A percentile compares a stretch with the other conserved stretches of the same genome.
Conservation (phyloP, 2,113 vertebrate species). For the Apodemus speciosus region DNA sequence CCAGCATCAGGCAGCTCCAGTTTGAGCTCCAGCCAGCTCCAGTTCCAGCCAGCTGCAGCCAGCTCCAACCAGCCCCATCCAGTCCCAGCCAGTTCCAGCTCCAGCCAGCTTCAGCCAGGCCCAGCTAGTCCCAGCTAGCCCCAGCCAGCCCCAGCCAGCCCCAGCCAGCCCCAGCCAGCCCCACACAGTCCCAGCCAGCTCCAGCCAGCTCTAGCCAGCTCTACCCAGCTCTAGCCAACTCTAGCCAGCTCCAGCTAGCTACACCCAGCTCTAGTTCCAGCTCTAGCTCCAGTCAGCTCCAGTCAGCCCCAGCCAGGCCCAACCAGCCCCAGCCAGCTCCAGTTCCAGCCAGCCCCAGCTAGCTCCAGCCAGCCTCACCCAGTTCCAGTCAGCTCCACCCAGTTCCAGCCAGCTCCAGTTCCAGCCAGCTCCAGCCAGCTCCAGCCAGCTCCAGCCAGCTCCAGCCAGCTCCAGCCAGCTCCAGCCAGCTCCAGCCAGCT, state of each 20-base stretch:
- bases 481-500: background rate
- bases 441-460: no score
- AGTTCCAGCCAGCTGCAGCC: no score
- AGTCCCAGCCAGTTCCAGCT: background rate
- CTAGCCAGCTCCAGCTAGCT: background rate
- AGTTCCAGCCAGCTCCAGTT: no score
- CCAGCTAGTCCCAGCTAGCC: background rate
- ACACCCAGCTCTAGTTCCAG: background rate
- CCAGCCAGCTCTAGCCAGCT: background rate
- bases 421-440: no score
- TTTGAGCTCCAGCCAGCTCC: background rate
- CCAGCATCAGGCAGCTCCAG: background rate
- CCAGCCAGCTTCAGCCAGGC: background rate
- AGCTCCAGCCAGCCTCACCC: no score
- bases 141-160: background rate
- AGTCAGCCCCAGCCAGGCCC: background rate
- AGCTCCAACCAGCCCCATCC: background rate
- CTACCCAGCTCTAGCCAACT: background rate
- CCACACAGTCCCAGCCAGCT: background rate
- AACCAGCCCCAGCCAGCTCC: background rate
- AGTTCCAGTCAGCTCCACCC: no score
- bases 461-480: no score
- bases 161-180: background rate
- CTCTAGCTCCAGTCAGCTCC: background rate
- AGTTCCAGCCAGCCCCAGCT: background rate